Base-by-base conservation (phyloP, 2,113 vertebrate species). In the Anthoscopus minutus region DNA sequence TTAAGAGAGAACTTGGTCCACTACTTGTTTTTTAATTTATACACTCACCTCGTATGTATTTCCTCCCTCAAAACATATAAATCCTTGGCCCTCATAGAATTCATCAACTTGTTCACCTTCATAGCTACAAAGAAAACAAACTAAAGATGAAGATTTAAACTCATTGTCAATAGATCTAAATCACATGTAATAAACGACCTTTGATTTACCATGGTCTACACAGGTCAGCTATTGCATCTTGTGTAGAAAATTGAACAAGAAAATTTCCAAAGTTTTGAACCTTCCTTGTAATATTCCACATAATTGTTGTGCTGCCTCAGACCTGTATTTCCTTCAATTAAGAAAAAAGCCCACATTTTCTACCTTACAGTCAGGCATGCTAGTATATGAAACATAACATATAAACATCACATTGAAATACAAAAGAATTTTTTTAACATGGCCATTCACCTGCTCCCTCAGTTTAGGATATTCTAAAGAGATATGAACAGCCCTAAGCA, bases 1-100 rank as follows among this genome's bases (percentile, higher is more conserved):
- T 42, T 31, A 10, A 81, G 24, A 45, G 50, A 62, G 22, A 93
- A 67, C 19, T n/a, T 85, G 25, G 54, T 27, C 30, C 2, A 2
- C 20, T 58, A 27, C 0, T 23, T 23, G n/a, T 67, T 27, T 48
- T 20, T 19, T 3, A 19, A 73, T 28, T 35, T 60, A 69, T 30
- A 66, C 12, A 96, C 97, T 96, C 80, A 99, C 99, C 86, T 97
- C 97, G 71, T 99, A 99, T 8, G 95, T 76, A 61, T 98, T 97
- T 12, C 98, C 99, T 88, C 98, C 99, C 88, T 98, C 97, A 94
- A 99, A 99, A 96, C 73, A 89, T 2, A 98, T 98, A 20, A 97
- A 95, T 58, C 98, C 99, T 96, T 99, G 96, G 18, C 98, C 99
- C 40, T 99, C 98, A 78, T 97, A 98, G 37, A 98, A 84, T 2